Percentiles rank a stretch among this genome's conserved stretches.
Conservation (phyloP, 2,888 invertebrate species). For the Apamea crenata region DNA sequence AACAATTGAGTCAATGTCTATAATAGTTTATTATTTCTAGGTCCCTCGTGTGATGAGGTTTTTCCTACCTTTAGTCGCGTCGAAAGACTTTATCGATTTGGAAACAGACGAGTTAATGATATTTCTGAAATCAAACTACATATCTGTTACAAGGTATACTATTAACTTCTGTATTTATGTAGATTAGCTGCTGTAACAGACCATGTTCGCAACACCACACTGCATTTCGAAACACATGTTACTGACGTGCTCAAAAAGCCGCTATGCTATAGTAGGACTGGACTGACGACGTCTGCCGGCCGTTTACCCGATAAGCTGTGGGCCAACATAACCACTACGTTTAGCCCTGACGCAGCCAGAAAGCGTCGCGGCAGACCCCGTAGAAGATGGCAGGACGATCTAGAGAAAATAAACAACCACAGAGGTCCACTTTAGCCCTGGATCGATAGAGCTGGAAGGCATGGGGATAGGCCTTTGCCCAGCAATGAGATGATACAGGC, state of each 20-base stretch:
- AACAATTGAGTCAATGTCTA: not conserved
- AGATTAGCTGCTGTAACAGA: not conserved
- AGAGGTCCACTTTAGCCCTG: not conserved
- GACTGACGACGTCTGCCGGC: not conserved
- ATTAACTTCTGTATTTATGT: not conserved
- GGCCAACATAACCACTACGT: not conserved
- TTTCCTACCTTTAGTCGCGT: constrained; percentile 94
- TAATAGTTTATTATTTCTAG: constrained; percentile 66
- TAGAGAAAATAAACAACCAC: not conserved
- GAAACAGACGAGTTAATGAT: constrained; percentile 92
- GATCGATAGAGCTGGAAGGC: not conserved
- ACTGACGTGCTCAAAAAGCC: not conserved
- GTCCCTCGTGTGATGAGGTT: constrained; percentile 93
- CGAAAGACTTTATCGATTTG: constrained; percentile 93
- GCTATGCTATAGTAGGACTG: not conserved
- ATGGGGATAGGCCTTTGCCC: not conserved
- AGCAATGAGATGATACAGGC: not conserved
- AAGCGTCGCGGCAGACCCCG: not conserved
- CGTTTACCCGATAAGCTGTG: too few species aligned
- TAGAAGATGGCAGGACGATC: not conserved
- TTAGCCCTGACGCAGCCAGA: not conserved
- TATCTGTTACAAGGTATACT: constrained; percentile 93
- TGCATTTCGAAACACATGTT: not conserved
- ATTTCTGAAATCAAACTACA: constrained; percentile 93
- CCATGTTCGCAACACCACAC: not conserved